These are phyloP conservation scores for Piaya cayana DNA, from an alignment of 2,113 vertebrate species.

Conservation along the genomic window DNA sequence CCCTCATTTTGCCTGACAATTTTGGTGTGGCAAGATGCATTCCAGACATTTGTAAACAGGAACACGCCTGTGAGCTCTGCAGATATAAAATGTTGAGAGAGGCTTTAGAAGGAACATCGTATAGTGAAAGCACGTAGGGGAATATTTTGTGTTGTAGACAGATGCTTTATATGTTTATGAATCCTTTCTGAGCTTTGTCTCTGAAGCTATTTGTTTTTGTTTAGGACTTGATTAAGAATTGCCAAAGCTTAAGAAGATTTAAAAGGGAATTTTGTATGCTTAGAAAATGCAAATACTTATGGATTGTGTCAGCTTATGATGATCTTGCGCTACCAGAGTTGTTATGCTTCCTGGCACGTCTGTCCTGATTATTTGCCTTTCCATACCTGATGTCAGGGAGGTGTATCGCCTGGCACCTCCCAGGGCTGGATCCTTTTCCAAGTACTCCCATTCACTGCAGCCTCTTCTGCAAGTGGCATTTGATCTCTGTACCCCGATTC, in stretches of 20 bases:
- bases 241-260: not conserved
- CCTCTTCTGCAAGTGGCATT: not conserved
- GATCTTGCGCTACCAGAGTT: not conserved
- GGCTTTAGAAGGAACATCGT: not conserved
- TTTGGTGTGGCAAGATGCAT: not conserved
- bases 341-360: too few species aligned
- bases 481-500: not conserved
- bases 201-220: not conserved
- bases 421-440: not conserved
- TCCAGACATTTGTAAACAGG: not conserved
- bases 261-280: not conserved
- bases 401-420: not conserved
- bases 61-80: not conserved
- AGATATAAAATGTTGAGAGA: not conserved
- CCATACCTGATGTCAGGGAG: not conserved
- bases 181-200: not conserved
- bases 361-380: not conserved
- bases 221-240: not conserved
- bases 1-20: not conserved
- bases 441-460: not conserved
- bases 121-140: not conserved
- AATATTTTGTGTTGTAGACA: not conserved
- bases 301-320: not conserved
- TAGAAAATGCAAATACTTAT: not conserved
- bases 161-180: not conserved